A percentile compares a stretch with the other conserved stretches of the same genome.
These are phyloP conservation scores for Andrena bucephala DNA, from an alignment of 2,888 invertebrate species.

Conservation along the genomic window DNA sequence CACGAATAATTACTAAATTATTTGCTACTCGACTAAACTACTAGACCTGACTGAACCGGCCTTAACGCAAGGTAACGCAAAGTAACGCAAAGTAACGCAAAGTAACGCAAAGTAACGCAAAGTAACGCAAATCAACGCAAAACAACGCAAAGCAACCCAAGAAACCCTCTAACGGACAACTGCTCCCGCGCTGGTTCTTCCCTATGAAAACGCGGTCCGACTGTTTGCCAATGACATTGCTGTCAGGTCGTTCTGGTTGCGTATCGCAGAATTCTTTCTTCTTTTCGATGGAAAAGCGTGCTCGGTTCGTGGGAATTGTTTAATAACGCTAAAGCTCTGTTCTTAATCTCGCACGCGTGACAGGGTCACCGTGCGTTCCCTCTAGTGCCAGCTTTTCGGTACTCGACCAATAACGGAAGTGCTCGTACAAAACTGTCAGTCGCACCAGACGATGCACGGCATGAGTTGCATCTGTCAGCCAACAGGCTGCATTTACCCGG, in stretches of 20 bases:
- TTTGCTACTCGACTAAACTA: too few relatives aligned
- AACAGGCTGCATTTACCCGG: conserved; percentile 26
- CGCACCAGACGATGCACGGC: conserved; percentile 37
- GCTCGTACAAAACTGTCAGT: conserved; percentile 53
- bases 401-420: conserved; percentile 49
- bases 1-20: too few relatives aligned
- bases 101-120: too few relatives aligned
- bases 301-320: conserved; percentile 2
- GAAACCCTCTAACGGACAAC: conserved; percentile 57
- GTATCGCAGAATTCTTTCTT: background rate
- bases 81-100: too few relatives aligned
- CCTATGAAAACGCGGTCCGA: conserved; percentile 29
- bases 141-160: conserved; percentile 24
- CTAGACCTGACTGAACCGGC: too few relatives aligned
- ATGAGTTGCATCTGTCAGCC: conserved; percentile 50
- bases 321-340: conserved; percentile 22
- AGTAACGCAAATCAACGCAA: too few relatives aligned
- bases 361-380: background rate
- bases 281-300: too few relatives aligned
- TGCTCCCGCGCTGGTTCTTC: conserved; percentile 38
- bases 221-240: background rate
- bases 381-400: conserved; percentile 38
- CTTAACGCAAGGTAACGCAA: too few relatives aligned
- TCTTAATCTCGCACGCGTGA: conserved; percentile 9
- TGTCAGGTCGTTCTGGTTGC: conserved; percentile 28